Evolutionary conservation across 2,797 vertebrate species (phyloP), one percentile per base, ranked within the genome.

Genomic region (Thaleichthys pacificus): DNA sequence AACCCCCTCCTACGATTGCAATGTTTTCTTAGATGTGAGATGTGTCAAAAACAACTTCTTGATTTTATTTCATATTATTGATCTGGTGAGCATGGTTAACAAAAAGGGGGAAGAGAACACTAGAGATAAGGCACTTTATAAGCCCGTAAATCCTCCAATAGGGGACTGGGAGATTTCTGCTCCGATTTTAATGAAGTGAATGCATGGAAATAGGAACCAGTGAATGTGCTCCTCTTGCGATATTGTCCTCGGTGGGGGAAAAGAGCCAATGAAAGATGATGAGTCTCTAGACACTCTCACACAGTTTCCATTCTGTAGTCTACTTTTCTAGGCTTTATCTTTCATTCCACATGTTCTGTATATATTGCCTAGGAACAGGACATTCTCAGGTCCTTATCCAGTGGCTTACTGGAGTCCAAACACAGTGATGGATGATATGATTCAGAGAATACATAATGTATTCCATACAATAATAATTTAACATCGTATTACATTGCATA

Each of bases 121-220:
- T 60, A 47, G 63, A 78, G 62, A 65, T 65, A 71, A 72, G 80
- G 73, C 71, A 51, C 26, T 79, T 79, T 75, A 78, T 67, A 82
- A 70, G 71, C 63, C 51, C 69, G 60, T 4, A 70, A 80, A 81
- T 77, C 74, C 71, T 76, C 51, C 35, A 66, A 67, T 72, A 78
- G 74, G 75, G 65, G 38, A 17, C 58, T 42, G 6, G 66, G 63
- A 70, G 74, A 54, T 61, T 71, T 60, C 68, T 68, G 21, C 71
- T 62, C 62, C 1, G 61, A 61, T 84, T 82, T 78, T 80, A 79
- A 83, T 80, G 69, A 78, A 81, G 65, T 70, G 73, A 77, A 51
- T 69, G 49, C 42, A 19, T 26, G 54, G 74, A 35, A 81, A 77
- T 62, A 69, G 76, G 61, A 28, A 61, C 65, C 51, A 63, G 69